phyloP scores from a whole-genome alignment of 2,797 vertebrate genomes.

The Pogoniulus pusillus region DNA sequence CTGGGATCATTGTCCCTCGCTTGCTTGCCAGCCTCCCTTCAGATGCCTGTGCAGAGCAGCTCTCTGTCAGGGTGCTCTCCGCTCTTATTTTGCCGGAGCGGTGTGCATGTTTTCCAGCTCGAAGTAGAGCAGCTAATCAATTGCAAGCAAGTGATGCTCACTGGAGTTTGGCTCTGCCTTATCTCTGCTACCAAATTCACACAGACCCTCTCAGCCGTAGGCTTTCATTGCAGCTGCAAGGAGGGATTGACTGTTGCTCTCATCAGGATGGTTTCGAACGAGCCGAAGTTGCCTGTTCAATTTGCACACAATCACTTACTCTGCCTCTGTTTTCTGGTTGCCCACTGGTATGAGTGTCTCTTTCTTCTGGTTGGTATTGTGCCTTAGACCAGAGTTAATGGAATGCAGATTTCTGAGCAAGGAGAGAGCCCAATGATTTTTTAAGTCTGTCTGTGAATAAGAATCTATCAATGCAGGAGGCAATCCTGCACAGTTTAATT shows the following conservation, averaged over 20 bases:
- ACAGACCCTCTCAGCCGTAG: background rate
- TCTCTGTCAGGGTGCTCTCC: background rate
- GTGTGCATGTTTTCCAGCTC: background rate
- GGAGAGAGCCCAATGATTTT: background rate
- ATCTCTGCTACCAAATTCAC: constrained; percentile 11
- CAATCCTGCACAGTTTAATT: constrained; percentile 19
- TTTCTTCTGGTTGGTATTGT: background rate
- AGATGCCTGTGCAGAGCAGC: accelerated
- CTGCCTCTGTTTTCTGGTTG: constrained; percentile 5
- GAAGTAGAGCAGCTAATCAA: background rate
- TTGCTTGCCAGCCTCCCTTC: background rate
- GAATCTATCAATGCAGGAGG: constrained; percentile 10
- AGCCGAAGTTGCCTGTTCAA: background rate
- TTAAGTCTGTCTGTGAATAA: background rate
- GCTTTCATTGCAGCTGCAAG: background rate
- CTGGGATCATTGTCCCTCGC: background rate
- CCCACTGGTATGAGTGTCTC: background rate
- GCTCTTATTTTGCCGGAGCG: background rate
- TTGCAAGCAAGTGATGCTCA: background rate
- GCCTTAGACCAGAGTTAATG: background rate
- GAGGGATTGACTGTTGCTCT: constrained; percentile 1
- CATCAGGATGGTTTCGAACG: background rate
- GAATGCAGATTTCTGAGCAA: constrained; percentile 22
- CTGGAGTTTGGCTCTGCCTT: background rate
- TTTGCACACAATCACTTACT: background rate